These are phyloP conservation scores for Ochlodes sylvanus DNA, from an alignment of 2,888 invertebrate species.

Conservation along the genomic window DNA sequence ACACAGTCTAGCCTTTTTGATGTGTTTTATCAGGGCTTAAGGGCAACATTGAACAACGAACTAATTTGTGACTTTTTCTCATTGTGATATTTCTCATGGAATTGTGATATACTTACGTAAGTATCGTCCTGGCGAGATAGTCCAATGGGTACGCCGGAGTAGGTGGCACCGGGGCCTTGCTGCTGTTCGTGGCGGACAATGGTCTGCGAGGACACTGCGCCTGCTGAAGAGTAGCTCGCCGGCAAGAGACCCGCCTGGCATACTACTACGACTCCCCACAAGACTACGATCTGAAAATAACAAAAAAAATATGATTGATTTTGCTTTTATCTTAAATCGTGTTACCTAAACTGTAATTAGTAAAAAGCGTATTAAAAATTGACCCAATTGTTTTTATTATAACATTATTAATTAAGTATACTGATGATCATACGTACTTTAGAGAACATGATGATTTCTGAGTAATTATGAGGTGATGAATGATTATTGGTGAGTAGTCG, in stretches of 20 bases:
- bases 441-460: constrained; percentile 43
- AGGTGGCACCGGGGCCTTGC: constrained; percentile 52
- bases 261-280: constrained; percentile 54
- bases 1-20: no score
- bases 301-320: background rate
- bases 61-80: no score
- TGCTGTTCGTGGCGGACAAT: constrained; percentile 70
- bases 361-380: no score
- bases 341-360: no score
- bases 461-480: constrained; percentile 9
- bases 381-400: no score
- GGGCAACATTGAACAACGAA: no score
- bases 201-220: constrained; percentile 66
- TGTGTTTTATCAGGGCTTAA: no score
- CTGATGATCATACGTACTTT: no score
- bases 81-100: no score
- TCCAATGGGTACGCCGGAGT: constrained; percentile 41
- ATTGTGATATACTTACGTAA: background rate
- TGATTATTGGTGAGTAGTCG: constrained; percentile 14
- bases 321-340: no score
- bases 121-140: background rate
- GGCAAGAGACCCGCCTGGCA: constrained; percentile 58
- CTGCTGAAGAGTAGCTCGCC: constrained; percentile 66
- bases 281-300: constrained; percentile 50
- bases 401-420: no score